phyloP scores from a whole-genome alignment of 2,113 vertebrate species.

The human region GRCh38 chr7:4471001-4471500 shows the following conservation, averaged over 20 bases:
- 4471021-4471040: too few species aligned
- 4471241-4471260: not conserved
- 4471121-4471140: too few species aligned
- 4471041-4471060: too few species aligned
- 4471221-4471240: not conserved
- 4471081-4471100: too few species aligned
- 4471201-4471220: not conserved
- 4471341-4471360: not conserved
- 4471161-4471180: not conserved
- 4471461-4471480: not conserved
- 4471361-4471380: not conserved
- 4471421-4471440: not conserved
- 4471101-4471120: too few species aligned
- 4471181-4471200: not conserved
- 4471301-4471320: not conserved
- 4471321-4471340: not conserved
- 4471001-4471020: too few species aligned
- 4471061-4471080: too few species aligned
- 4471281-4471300: not conserved
- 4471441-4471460: not conserved
- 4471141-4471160: too few species aligned
- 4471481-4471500: too few species aligned
- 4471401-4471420: not conserved
- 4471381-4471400: not conserved
- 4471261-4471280: not conserved